Percentiles rank a stretch among this genome's conserved stretches.
phyloP scores from a whole-genome alignment of 2,888 invertebrate species.

The Poecilus cupreus region DNA sequence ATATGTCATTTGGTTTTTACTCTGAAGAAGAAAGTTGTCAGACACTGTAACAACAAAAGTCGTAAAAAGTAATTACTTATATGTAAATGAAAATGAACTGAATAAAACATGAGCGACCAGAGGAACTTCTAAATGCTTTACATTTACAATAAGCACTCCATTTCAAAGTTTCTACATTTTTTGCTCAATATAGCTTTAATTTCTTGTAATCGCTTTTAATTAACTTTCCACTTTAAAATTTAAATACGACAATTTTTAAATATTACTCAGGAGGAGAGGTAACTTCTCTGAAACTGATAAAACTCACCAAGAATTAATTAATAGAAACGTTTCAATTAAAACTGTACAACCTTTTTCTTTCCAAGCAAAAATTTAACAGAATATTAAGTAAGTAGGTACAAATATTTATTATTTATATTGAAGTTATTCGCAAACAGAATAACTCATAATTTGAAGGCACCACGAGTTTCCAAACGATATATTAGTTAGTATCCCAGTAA shows the following conservation, averaged over 20 bases:
- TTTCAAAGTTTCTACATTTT: neutral
- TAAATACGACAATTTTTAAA: conserved; percentile 1
- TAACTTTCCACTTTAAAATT: conserved; percentile 7
- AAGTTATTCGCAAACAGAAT: too few species aligned
- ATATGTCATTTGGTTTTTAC: conserved; percentile 38
- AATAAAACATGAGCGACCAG: conserved; percentile 18
- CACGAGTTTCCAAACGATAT: too few species aligned
- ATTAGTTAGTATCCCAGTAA: too few species aligned
- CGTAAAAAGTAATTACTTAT: conserved; percentile 45
- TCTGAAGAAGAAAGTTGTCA: conserved; percentile 35
- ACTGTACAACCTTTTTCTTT: too few species aligned
- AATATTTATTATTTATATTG: too few species aligned
- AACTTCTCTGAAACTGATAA: too few species aligned
- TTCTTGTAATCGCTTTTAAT: conserved; percentile 17
- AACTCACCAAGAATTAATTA: too few species aligned
- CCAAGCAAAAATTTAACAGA: too few species aligned
- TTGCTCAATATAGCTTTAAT: conserved; percentile 15
- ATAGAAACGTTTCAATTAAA: too few species aligned
- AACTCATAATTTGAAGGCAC: too few species aligned
- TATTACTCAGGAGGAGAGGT: too few species aligned
- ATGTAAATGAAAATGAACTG: conserved; percentile 43
- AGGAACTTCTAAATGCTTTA: conserved; percentile 1
- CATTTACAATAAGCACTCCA: conserved; percentile 22
- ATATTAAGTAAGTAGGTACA: too few species aligned
- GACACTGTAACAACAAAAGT: conserved; percentile 36